Conservation (phyloP, 2,797 vertebrate genomes). For the Somateria mollissima region DNA sequence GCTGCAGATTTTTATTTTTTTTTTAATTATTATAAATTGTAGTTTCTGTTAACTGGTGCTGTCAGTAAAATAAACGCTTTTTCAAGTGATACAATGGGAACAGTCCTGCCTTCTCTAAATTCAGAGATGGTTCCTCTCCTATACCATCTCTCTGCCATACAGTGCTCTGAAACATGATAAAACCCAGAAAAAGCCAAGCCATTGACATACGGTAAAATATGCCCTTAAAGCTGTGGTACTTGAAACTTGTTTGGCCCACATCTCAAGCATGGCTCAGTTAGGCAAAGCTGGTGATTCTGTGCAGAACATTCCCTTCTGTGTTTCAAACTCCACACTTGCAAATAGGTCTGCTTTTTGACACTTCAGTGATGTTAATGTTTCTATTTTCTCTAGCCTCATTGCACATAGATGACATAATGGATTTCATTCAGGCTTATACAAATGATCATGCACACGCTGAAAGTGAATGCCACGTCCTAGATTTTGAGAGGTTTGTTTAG, state of each 20-base stretch:
- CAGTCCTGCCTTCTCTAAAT: background rate
- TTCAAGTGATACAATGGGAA: background rate
- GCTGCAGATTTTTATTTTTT: background rate
- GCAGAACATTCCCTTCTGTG: background rate
- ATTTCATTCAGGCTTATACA: background rate
- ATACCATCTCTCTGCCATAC: background rate
- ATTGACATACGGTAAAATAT: background rate
- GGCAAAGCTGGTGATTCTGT: background rate
- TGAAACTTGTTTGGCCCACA: background rate
- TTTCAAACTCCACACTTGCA: background rate
- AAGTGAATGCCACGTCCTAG: background rate
- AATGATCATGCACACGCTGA: background rate
- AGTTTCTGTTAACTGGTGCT: background rate
- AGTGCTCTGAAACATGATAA: background rate
- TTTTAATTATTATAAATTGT: background rate
- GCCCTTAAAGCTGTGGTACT: background rate
- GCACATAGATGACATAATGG: background rate
- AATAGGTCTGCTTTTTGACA: constrained; percentile 7
- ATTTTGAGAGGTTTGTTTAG: background rate
- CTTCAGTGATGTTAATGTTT: background rate
- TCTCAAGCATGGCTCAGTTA: background rate
- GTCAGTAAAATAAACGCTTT: background rate
- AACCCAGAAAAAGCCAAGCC: background rate
- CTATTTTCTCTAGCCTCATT: background rate
- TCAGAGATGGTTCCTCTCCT: background rate